Evolutionary conservation across 2,113 vertebrate genomes (phyloP).

Genomic region (Callorhinus ursinus): DNA sequence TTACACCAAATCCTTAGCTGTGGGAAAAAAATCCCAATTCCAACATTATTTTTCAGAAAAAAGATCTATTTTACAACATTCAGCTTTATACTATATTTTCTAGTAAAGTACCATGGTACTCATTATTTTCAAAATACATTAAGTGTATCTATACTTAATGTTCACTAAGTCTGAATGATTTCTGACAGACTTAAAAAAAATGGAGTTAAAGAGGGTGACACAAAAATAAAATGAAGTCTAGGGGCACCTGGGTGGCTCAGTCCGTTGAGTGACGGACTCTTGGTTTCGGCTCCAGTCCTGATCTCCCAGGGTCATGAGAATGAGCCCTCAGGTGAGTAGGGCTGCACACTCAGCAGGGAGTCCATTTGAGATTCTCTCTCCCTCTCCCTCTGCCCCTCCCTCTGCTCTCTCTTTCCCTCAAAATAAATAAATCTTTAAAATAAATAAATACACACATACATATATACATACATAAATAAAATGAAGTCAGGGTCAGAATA

Average conservation of each 20-base stretch:
- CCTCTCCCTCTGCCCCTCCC: not conserved
- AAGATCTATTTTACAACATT: not conserved
- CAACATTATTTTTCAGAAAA: slow-evolving; percentile 28
- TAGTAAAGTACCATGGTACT: not conserved
- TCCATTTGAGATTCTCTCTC: not conserved
- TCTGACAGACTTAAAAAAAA: not conserved
- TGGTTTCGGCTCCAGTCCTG: not conserved
- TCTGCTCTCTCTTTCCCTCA: not conserved
- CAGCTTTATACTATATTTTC: slow-evolving; percentile 3
- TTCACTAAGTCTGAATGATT: not conserved
- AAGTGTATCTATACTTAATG: not conserved
- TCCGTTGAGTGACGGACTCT: not conserved
- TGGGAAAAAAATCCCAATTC: slow-evolving; percentile 13
- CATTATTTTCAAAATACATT: not conserved
- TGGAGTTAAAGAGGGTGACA: not conserved
- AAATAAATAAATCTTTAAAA: not conserved
- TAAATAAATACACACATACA: not conserved
- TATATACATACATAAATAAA: not conserved
- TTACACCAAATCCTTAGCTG: not conserved
- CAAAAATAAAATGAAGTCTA: slow-evolving; percentile 22
- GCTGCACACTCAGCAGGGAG: not conserved
- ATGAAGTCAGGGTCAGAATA: not conserved
- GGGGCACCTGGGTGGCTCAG: not conserved
- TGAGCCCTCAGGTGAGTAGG: not conserved
- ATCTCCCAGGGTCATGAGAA: not conserved